phyloP scores from a whole-genome alignment of 2,888 invertebrate genomes.

The Trissolcus japonicus region DNA sequence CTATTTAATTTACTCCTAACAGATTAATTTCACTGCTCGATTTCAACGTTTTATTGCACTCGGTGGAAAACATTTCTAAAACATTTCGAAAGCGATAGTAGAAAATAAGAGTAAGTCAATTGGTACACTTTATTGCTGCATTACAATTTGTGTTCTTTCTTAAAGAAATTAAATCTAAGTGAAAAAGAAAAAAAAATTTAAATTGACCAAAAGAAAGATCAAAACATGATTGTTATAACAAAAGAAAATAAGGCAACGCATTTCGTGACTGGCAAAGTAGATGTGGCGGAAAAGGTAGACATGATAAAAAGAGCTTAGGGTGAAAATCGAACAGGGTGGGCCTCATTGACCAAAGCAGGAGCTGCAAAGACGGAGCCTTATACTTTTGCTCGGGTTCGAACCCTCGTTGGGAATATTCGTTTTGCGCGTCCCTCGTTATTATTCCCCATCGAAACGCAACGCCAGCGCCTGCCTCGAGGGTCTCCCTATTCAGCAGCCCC shows the following conservation, averaged over 20 bases:
- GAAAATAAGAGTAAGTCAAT: too few species aligned
- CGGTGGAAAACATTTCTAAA: too few species aligned
- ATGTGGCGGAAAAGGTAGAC: background rate
- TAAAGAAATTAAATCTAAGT: too few species aligned
- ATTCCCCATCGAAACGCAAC: constrained; percentile 29
- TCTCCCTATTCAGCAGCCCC: constrained; percentile 40
- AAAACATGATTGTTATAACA: too few species aligned
- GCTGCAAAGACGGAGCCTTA: constrained; percentile 27
- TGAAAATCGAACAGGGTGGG: constrained; percentile 26
- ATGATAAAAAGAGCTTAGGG: constrained; percentile 2
- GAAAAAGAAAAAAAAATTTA: too few species aligned
- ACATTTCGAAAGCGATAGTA: too few species aligned
- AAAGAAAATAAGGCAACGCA: background rate
- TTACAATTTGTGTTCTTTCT: too few species aligned
- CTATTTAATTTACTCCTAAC: constrained; percentile 14
- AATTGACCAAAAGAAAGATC: too few species aligned
- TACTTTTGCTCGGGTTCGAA: constrained; percentile 36
- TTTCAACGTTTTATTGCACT: background rate
- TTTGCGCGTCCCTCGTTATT: constrained; percentile 32
- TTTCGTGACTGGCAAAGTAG: background rate
- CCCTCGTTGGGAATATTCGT: constrained; percentile 43
- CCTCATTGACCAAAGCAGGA: constrained; percentile 35
- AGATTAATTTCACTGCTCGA: constrained; percentile 12
- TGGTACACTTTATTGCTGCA: too few species aligned
- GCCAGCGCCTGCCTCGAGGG: constrained; percentile 28